These are phyloP conservation scores for Popillia japonica DNA, from an alignment of 1,140 invertebrate genomes.

Conservation along the genomic window DNA sequence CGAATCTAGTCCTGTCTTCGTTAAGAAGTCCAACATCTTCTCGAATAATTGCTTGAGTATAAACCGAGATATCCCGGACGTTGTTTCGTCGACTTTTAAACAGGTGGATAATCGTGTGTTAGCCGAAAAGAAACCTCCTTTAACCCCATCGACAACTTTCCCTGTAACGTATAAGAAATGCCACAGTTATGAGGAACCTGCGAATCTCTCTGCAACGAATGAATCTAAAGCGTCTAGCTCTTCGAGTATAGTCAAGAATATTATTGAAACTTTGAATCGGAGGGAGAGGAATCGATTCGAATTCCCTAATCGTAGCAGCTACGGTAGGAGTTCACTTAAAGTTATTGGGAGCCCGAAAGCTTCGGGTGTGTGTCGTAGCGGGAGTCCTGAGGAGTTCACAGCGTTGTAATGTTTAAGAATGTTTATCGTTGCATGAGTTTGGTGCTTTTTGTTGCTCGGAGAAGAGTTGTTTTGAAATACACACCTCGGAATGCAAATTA, in stretches of 20 bases:
- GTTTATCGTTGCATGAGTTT: neutral
- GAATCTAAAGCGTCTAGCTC: slow-evolving; percentile 12
- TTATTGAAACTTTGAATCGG: slow-evolving; percentile 57
- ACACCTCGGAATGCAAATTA: neutral
- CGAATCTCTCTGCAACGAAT: neutral
- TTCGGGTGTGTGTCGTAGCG: slow-evolving; percentile 44
- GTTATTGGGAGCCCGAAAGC: slow-evolving; percentile 46
- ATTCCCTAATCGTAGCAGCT: slow-evolving; percentile 49
- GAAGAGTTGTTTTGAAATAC: neutral
- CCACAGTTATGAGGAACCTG: slow-evolving; percentile 21
- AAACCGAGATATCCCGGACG: slow-evolving; percentile 45
- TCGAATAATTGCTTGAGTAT: slow-evolving; percentile 6
- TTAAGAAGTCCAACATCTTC: slow-evolving; percentile 20
- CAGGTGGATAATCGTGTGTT: neutral
- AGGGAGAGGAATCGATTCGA: slow-evolving; percentile 51
- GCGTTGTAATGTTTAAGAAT: slow-evolving; percentile 44
- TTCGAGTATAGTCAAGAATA: slow-evolving; percentile 53
- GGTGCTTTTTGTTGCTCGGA: too few relatives aligned
- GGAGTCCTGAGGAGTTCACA: slow-evolving; percentile 49
- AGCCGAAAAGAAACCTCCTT: neutral
- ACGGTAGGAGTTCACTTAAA: slow-evolving; percentile 56
- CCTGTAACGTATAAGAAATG: slow-evolving; percentile 11
- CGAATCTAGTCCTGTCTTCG: slow-evolving; percentile 17
- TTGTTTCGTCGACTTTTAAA: slow-evolving; percentile 51
- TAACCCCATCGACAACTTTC: neutral